Conservation (phyloP, 2,113 vertebrate genomes). For the Perognathus longimembris region DNA sequence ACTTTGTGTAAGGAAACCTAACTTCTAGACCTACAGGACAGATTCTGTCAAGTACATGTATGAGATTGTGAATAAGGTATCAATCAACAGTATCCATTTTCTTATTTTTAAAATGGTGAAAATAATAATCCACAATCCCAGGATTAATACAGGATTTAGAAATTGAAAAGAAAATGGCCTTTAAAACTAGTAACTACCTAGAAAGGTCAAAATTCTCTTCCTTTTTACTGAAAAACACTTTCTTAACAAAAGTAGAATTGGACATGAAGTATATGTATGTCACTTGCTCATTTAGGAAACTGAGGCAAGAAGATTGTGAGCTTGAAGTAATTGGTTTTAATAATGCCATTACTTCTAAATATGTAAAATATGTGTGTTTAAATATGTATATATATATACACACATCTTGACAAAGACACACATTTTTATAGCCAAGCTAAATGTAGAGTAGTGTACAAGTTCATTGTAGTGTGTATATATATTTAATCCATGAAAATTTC, state of each 20-base stretch:
- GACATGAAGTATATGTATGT: not conserved
- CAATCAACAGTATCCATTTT: not conserved
- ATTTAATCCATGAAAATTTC: conserved; percentile 41
- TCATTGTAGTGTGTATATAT: not conserved
- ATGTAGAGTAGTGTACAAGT: conserved; percentile 50
- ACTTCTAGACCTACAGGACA: not conserved
- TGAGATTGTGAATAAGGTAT: not conserved
- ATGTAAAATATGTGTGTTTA: not conserved
- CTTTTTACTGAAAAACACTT: not conserved
- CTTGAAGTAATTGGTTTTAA: not conserved
- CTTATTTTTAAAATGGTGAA: not conserved
- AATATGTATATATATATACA: not conserved
- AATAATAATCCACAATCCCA: not conserved
- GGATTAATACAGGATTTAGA: conserved; percentile 7
- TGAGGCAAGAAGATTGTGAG: not conserved
- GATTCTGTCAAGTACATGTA: not conserved
- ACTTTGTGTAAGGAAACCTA: not conserved
- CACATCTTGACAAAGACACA: not conserved
- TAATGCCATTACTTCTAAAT: conserved; percentile 31
- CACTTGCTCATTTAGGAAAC: not conserved
- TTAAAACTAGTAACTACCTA: not conserved
- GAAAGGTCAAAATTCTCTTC: not conserved
- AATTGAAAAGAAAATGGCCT: not conserved
- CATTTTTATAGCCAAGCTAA: conserved; percentile 8
- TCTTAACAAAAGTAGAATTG: not conserved